Evolutionary conservation across 2,888 invertebrate species (phyloP).

Genomic region (Oxycera nigricornis): DNA sequence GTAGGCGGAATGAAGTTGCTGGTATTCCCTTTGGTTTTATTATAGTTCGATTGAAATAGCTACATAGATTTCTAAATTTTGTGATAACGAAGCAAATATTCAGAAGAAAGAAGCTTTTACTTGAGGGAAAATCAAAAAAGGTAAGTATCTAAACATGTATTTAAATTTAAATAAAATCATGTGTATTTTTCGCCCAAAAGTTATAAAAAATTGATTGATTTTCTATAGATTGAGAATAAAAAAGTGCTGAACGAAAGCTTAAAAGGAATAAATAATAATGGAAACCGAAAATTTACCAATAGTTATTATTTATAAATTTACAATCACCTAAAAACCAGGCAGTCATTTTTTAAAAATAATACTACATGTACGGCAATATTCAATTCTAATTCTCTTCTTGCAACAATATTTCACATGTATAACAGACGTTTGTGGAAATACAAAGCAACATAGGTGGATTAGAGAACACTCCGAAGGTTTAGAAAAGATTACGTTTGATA

Average conservation of each 20-base stretch:
- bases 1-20: neutral
- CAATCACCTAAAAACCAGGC: too few species aligned
- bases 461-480: too few species aligned
- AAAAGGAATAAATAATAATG: neutral
- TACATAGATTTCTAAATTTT: neutral
- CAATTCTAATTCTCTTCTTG: too few species aligned
- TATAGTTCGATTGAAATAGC: neutral
- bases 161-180: neutral
- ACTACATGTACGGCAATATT: too few species aligned
- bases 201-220: neutral
- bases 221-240: neutral
- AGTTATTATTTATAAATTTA: too few species aligned
- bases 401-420: too few species aligned
- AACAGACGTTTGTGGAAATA: too few species aligned
- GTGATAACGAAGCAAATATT: neutral
- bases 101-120: neutral
- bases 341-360: too few species aligned
- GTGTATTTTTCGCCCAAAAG: neutral
- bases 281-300: too few species aligned
- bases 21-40: neutral
- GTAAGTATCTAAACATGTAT: too few species aligned
- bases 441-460: too few species aligned
- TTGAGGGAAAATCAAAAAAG: neutral
- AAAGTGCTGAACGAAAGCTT: neutral
- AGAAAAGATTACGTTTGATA: too few species aligned